Percentiles rank a stretch among this genome's conserved stretches.
Evolutionary conservation across 2,888 invertebrate genomes (phyloP).

Genomic region (Tetrapedia diversipes): DNA sequence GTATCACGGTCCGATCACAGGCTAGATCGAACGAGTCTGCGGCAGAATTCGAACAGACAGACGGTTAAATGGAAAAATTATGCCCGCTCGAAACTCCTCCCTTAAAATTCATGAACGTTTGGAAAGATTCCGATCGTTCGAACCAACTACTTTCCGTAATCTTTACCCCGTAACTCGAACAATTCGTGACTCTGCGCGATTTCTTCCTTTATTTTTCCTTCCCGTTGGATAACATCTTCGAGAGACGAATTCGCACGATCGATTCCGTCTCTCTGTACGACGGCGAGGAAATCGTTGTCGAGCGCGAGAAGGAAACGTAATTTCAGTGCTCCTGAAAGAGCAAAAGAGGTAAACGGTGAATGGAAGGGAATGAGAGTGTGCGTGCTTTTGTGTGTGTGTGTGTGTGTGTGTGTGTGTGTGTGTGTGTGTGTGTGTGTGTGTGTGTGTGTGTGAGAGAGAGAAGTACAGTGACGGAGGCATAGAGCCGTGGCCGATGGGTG

Average conservation of each 20-base stretch:
- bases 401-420: no score
- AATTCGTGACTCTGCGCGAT: not conserved
- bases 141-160: no score
- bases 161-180: not conserved
- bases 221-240: not conserved
- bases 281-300: no score
- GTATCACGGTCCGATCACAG: constrained; percentile 44
- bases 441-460: not conserved
- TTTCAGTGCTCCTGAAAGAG: not conserved
- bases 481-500: constrained; percentile 44
- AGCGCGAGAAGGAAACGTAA: no score
- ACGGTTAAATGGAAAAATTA: constrained; percentile 70
- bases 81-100: constrained; percentile 45
- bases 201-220: not conserved
- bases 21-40: constrained; percentile 38
- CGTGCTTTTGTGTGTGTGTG: no score
- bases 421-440: no score
- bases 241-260: no score
- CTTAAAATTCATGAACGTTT: constrained; percentile 58
- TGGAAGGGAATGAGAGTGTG: no score
- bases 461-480: constrained; percentile 6
- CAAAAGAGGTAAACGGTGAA: no score
- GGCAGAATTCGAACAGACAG: constrained; percentile 20
- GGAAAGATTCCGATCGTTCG: constrained; percentile 48
- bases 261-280: no score